These are phyloP conservation scores for Leptinotarsa lineolata DNA, from an alignment of 1,140 invertebrate species.

Conservation along the genomic window DNA sequence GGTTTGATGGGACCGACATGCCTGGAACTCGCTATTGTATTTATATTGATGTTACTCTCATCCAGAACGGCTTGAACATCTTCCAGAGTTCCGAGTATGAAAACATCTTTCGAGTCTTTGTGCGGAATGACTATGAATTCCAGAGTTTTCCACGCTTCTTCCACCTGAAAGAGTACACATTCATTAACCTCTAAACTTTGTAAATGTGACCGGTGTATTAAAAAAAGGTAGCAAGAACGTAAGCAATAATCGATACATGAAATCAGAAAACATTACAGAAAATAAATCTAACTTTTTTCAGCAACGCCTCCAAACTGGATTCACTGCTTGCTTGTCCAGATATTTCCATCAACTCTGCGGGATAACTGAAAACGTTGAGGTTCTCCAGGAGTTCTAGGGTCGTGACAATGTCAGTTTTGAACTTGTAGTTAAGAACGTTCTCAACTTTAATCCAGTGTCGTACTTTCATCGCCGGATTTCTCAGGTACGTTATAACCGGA, in stretches of 20 bases:
- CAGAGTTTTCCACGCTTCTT: slow-evolving; percentile 78
- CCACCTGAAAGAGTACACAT: slow-evolving; percentile 63
- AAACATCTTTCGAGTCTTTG: slow-evolving; percentile 81
- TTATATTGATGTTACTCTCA: slow-evolving; percentile 83
- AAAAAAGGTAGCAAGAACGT: too few species aligned
- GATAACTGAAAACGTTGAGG: slow-evolving; percentile 71
- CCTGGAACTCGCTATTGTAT: slow-evolving; percentile 81
- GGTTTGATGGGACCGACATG: slow-evolving; percentile 81
- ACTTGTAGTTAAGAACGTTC: slow-evolving; percentile 69
- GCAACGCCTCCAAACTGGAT: slow-evolving; percentile 73
- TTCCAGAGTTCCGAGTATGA: slow-evolving; percentile 78
- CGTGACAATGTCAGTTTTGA: slow-evolving; percentile 70
- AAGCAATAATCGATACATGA: too few species aligned
- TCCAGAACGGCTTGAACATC: slow-evolving; percentile 81
- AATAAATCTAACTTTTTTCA: slow-evolving; percentile 67
- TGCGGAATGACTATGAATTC: slow-evolving; percentile 78
- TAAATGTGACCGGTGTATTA: neutral
- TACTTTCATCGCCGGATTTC: slow-evolving; percentile 72
- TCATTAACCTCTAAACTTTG: slow-evolving; percentile 48
- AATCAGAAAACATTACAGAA: too few species aligned
- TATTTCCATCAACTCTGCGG: slow-evolving; percentile 78
- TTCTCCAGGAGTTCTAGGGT: slow-evolving; percentile 71
- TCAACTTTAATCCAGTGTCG: slow-evolving; percentile 86
- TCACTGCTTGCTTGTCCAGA: slow-evolving; percentile 85
- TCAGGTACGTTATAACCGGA: slow-evolving; percentile 73